Evolutionary conservation across 2,888 invertebrate species (phyloP).

Genomic region (Labia minor): DNA sequence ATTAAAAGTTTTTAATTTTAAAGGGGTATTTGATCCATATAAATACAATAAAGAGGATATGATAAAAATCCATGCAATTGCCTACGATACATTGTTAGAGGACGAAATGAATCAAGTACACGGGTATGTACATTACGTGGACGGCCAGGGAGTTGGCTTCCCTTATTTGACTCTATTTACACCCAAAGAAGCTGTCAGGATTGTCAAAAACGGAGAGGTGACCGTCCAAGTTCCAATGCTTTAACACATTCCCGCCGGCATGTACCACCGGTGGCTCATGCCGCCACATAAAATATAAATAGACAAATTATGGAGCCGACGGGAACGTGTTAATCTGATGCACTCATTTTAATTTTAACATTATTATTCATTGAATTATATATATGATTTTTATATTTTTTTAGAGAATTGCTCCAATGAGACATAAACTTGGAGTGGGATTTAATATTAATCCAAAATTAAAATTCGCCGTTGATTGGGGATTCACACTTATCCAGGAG

Average conservation of each 20-base stretch:
- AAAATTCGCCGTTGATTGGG: conserved; percentile 65
- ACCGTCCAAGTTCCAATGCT: too few species aligned
- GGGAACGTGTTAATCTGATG: too few species aligned
- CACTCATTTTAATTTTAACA: too few species aligned
- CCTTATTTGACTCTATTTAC: conserved; percentile 35
- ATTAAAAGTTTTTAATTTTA: too few species aligned
- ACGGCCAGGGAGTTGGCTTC: conserved; percentile 34
- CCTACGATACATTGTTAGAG: conserved; percentile 35
- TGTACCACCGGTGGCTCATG: too few species aligned
- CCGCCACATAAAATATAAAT: too few species aligned
- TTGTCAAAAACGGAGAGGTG: conserved; percentile 72
- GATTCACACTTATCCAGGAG: conserved; percentile 63
- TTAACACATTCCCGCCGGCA: too few species aligned
- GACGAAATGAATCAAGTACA: conserved; percentile 36
- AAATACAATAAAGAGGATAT: conserved; percentile 34
- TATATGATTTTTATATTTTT: conserved; percentile 27
- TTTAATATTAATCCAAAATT: conserved; percentile 63
- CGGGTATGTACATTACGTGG: conserved; percentile 36
- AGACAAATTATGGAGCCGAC: too few species aligned
- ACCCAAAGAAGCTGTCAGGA: conserved; percentile 51
- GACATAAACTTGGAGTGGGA: conserved; percentile 68
- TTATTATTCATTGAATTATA: too few species aligned
- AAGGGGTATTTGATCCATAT: conserved; percentile 33
- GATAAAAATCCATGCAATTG: conserved; percentile 34
- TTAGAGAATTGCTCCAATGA: conserved; percentile 63